These are phyloP conservation scores for Ernsta delagoae DNA, from an alignment of 2,888 invertebrate species.

Conservation along the genomic window DNA sequence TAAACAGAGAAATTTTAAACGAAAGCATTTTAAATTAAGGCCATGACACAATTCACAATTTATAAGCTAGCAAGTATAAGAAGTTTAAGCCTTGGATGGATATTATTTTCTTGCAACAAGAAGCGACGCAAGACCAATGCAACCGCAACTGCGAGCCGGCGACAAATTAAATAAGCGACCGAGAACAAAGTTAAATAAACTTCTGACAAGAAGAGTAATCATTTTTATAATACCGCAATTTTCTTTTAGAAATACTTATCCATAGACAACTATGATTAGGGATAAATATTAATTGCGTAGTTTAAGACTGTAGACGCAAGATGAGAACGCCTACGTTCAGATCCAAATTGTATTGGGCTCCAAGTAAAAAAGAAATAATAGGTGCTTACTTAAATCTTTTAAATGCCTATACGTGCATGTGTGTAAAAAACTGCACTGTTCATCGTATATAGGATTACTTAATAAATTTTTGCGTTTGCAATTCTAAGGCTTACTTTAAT, in stretches of 20 bases:
- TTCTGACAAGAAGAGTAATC: slow-evolving; percentile 32
- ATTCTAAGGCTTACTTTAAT: no score
- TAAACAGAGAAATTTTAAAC: background rate
- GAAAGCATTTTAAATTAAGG: slow-evolving; percentile 2
- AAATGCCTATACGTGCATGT: no score
- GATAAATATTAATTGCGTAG: no score
- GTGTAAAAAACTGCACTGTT: no score
- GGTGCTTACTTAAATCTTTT: no score
- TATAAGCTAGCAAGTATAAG: background rate
- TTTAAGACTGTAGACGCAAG: no score
- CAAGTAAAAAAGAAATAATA: no score
- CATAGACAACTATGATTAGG: background rate
- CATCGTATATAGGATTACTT: no score
- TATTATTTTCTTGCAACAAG: slow-evolving; percentile 49
- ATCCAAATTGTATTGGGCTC: no score
- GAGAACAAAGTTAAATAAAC: slow-evolving; percentile 47
- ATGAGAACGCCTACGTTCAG: no score
- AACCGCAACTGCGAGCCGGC: slow-evolving; percentile 55
- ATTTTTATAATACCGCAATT: slow-evolving; percentile 8
- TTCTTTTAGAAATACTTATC: background rate
- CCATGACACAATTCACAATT: slow-evolving; percentile 2
- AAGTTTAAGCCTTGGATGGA: slow-evolving; percentile 12
- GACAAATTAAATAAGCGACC: slow-evolving; percentile 70
- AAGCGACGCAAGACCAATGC: slow-evolving; percentile 49
- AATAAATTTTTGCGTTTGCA: no score